A percentile compares a stretch with the other conserved stretches of the same genome.
These are phyloP conservation scores for Acanthopleura granulata DNA, from an alignment of 2,888 invertebrate genomes.

Conservation along the genomic window DNA sequence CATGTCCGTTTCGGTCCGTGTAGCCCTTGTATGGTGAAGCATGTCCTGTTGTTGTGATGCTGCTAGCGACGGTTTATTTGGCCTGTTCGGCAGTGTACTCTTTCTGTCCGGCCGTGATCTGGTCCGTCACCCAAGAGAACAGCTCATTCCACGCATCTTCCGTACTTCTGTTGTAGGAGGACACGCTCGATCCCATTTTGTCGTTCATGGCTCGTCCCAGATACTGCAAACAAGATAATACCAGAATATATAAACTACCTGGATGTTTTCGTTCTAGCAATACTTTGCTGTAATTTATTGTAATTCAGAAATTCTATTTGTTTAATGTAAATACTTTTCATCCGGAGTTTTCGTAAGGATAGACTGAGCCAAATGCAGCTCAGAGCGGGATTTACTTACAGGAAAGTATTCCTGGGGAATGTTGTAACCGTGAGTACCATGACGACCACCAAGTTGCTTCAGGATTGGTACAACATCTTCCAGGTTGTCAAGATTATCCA, in stretches of 20 bases:
- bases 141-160: slow-evolving; percentile 16
- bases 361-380: too few species aligned
- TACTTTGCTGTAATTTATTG: too few species aligned
- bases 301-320: too few species aligned
- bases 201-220: slow-evolving; percentile 3
- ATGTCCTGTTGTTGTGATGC: neutral
- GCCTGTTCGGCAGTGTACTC: slow-evolving; percentile 4
- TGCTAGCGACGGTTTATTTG: neutral
- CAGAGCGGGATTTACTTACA: neutral
- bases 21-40: neutral
- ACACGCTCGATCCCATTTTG: neutral
- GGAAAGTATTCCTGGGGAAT: slow-evolving; percentile 15
- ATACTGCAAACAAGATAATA: neutral
- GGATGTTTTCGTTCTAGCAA: too few species aligned
- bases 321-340: too few species aligned
- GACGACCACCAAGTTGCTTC: slow-evolving; percentile 19
- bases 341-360: too few species aligned
- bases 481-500: slow-evolving; percentile 16
- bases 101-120: slow-evolving; percentile 1
- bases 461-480: slow-evolving; percentile 13
- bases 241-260: too few species aligned
- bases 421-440: slow-evolving; percentile 17
- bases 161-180: neutral
- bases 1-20: neutral
- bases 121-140: slow-evolving; percentile 1